Percentiles rank a stretch among this genome's conserved stretches.
phyloP scores from a whole-genome alignment of 2,888 invertebrate species.

The Aspidiotus destructor region DNA sequence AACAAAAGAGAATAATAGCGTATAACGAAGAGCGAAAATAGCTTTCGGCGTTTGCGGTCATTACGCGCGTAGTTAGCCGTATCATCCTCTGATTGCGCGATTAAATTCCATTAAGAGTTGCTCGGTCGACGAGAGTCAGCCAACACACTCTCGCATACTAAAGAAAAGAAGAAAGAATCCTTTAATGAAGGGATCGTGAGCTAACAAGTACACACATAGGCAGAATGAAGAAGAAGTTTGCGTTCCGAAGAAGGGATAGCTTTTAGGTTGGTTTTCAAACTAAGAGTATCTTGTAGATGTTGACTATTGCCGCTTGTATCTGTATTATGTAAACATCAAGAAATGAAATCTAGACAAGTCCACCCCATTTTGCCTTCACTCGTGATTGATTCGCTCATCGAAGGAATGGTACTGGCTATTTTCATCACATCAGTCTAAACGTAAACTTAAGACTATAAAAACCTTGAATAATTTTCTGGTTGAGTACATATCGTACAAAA shows the following conservation, averaged over 20 bases:
- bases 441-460: too few species aligned
- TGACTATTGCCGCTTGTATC: background rate
- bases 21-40: slow-evolving; percentile 29
- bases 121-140: slow-evolving; percentile 13
- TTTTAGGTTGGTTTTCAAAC: slow-evolving; percentile 3
- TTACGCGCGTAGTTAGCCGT: slow-evolving; percentile 31
- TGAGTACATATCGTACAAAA: too few species aligned
- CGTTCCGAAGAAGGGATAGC: slow-evolving; percentile 1
- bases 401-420: too few species aligned
- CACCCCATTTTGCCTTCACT: too few species aligned
- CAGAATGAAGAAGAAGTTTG: background rate
- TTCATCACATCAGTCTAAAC: too few species aligned
- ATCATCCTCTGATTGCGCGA: slow-evolving; percentile 31
- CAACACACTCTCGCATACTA: slow-evolving; percentile 10
- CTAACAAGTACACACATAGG: slow-evolving; percentile 21
- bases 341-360: too few species aligned
- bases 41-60: slow-evolving; percentile 32
- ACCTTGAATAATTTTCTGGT: too few species aligned
- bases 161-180: slow-evolving; percentile 23
- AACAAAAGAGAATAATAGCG: slow-evolving; percentile 22
- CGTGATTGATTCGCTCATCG: too few species aligned
- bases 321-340: background rate
- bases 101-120: slow-evolving; percentile 29
- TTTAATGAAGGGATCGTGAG: slow-evolving; percentile 30
- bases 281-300: too few species aligned